Conservation (phyloP, 1,140 invertebrate species). For the Halictus rubicundus region DNA sequence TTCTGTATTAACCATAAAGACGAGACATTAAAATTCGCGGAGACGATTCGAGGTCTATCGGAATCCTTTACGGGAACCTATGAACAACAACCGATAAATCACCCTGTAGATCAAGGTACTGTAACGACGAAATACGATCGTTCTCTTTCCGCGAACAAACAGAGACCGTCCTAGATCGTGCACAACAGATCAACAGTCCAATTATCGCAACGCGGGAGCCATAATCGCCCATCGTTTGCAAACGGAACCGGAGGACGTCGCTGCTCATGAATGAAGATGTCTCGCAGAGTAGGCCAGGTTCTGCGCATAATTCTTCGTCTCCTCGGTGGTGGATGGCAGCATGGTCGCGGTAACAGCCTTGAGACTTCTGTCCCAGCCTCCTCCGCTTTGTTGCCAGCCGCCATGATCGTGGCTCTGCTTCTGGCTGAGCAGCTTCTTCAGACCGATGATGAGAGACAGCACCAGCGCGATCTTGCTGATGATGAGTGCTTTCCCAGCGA, state of each 20-base stretch:
- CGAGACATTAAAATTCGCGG: too few species aligned
- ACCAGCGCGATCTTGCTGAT: slow-evolving; percentile 89
- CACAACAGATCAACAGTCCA: neutral
- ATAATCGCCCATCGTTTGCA: neutral
- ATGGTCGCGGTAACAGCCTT: slow-evolving; percentile 69
- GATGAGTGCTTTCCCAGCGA: slow-evolving; percentile 89
- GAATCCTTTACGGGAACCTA: too few species aligned
- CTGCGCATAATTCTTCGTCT: slow-evolving; percentile 80
- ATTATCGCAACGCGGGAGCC: neutral
- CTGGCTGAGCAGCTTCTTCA: slow-evolving; percentile 88
- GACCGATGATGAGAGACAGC: slow-evolving; percentile 87
- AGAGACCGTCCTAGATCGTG: neutral
- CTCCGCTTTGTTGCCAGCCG: slow-evolving; percentile 81
- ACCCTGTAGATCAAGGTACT: too few species aligned
- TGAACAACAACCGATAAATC: too few species aligned
- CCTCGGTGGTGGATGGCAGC: slow-evolving; percentile 73
- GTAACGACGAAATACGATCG: too few species aligned
- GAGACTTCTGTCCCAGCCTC: slow-evolving; percentile 82
- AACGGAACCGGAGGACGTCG: slow-evolving; percentile 9
- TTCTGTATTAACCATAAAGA: too few species aligned
- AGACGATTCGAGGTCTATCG: too few species aligned
- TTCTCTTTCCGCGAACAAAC: too few species aligned
- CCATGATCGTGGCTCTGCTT: slow-evolving; percentile 83
- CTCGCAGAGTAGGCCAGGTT: slow-evolving; percentile 84
- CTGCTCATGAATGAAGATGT: slow-evolving; percentile 39